Evolutionary conservation across 1,140 invertebrate species (phyloP).

Genomic region (Euura saliciscinereae): DNA sequence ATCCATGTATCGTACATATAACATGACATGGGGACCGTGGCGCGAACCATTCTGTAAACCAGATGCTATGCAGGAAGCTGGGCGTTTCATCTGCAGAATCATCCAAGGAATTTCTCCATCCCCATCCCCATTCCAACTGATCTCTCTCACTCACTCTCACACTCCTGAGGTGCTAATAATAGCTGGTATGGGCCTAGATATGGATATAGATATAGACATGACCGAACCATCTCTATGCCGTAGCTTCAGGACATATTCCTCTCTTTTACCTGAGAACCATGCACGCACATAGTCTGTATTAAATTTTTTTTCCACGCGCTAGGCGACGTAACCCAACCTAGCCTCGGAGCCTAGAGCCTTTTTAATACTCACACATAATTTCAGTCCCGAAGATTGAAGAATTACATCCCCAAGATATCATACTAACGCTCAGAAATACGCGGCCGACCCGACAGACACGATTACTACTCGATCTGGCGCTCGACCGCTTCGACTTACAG

Average conservation of each 20-base stretch:
- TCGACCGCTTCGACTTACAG: background rate
- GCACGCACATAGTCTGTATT: background rate
- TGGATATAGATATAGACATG: background rate
- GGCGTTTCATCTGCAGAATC: conserved; percentile 2
- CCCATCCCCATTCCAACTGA: background rate
- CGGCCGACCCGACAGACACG: too few species aligned
- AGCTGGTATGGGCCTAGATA: background rate
- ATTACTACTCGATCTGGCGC: too few species aligned
- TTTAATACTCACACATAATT: background rate
- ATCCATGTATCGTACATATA: background rate
- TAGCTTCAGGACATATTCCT: background rate
- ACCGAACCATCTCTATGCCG: too few species aligned
- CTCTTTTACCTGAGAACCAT: background rate
- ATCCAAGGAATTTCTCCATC: background rate
- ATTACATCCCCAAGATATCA: background rate
- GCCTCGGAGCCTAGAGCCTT: background rate
- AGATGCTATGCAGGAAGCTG: conserved; percentile 1
- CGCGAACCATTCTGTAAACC: conserved; percentile 5
- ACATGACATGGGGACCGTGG: background rate
- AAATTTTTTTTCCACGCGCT: background rate
- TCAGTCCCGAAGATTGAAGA: background rate
- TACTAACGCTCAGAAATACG: background rate
- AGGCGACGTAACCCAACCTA: background rate
- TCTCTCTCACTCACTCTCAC: background rate
- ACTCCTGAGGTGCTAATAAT: background rate